phyloP scores from a whole-genome alignment of 2,113 vertebrate genomes.

The Triplophysa siluroides region DNA sequence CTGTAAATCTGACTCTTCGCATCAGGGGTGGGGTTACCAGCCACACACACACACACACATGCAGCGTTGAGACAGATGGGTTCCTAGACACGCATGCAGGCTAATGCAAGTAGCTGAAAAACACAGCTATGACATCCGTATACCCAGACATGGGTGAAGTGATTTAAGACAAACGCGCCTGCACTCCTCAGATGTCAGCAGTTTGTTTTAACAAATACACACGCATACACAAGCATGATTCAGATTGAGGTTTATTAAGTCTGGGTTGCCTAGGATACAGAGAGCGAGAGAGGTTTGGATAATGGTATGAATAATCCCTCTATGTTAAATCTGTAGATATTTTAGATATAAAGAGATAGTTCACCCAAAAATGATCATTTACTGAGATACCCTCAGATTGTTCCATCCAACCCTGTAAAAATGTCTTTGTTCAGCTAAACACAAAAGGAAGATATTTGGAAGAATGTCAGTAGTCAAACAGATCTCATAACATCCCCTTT shows the following conservation, averaged over 20 bases:
- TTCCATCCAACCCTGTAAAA: neutral
- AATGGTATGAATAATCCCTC: neutral
- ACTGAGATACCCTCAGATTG: no score
- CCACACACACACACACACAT: slow-evolving; percentile 13
- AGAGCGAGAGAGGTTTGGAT: slow-evolving; percentile 19
- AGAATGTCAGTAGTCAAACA: no score
- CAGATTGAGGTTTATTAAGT: slow-evolving; percentile 28
- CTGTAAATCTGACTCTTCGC: slow-evolving; percentile 41
- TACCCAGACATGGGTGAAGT: neutral
- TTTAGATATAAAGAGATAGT: no score
- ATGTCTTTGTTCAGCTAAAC: neutral
- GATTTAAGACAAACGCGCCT: slow-evolving; percentile 25
- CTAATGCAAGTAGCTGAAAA: slow-evolving; percentile 21
- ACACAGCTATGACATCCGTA: slow-evolving; percentile 12
- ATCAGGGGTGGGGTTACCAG: slow-evolving; percentile 27
- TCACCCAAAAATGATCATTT: neutral
- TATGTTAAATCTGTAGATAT: no score
- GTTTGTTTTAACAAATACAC: slow-evolving; percentile 22
- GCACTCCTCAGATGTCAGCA: slow-evolving; percentile 23
- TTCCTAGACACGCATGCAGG: neutral
- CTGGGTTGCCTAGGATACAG: slow-evolving; percentile 21
- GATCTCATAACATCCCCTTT: no score
- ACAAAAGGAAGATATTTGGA: no score
- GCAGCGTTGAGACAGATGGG: slow-evolving; percentile 40
- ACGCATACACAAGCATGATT: slow-evolving; percentile 23